A percentile compares a stretch with the other conserved stretches of the same genome.
Evolutionary conservation across 2,113 vertebrate genomes (phyloP).

Genomic region (Sardina pilchardus): DNA sequence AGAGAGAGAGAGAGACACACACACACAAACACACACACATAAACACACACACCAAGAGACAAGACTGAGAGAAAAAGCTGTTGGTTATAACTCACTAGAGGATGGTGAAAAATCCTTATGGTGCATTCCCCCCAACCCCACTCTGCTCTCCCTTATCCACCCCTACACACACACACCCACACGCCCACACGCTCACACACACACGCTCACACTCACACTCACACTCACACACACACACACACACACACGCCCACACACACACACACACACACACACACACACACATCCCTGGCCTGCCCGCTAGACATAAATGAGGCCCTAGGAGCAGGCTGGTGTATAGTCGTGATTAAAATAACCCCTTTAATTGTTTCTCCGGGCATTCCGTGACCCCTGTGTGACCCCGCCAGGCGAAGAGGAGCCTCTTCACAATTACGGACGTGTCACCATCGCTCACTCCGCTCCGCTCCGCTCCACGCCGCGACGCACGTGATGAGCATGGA

Average conservation of each 20-base stretch:
- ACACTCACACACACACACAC: background rate
- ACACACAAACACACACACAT: background rate
- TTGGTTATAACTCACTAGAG: slow-evolving; percentile 45
- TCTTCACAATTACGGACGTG: background rate
- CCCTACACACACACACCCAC: background rate
- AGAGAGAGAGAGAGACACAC: background rate
- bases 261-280: background rate
- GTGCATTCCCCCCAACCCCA: slow-evolving; percentile 38
- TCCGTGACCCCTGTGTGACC: slow-evolving; percentile 38
- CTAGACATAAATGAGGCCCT: background rate
- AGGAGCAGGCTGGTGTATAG: background rate
- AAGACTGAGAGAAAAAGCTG: background rate
- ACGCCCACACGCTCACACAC: background rate
- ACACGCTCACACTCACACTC: background rate
- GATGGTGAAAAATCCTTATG: slow-evolving; percentile 44
- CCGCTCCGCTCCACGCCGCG: too few relatives aligned
- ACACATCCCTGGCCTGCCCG: background rate
- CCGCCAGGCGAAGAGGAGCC: background rate
- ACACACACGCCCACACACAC: background rate
- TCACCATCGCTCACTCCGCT: background rate
- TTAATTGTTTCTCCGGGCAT: slow-evolving; percentile 53
- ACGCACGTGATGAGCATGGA: background rate
- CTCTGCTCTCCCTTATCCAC: background rate
- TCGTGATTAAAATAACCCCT: slow-evolving; percentile 41
- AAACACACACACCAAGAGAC: background rate